phyloP scores from a whole-genome alignment of 2,888 invertebrate species.

The Epirrhoe alternata region DNA sequence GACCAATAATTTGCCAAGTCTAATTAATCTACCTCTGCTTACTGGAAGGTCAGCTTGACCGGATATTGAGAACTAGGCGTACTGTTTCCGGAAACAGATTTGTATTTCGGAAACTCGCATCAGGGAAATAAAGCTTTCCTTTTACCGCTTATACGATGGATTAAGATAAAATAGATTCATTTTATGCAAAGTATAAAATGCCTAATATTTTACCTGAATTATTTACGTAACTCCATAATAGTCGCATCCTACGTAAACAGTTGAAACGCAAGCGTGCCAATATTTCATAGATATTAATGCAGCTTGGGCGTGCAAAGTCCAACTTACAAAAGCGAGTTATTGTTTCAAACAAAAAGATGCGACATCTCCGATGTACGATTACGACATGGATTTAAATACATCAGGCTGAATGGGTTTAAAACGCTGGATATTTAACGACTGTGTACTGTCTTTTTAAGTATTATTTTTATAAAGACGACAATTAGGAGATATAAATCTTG shows the following conservation, averaged over 20 bases:
- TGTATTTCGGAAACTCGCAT: not conserved
- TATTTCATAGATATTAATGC: conserved; percentile 1
- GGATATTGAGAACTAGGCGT: conserved; percentile 19
- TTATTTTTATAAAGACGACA: conserved; percentile 45
- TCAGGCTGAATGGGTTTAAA: conserved; percentile 37
- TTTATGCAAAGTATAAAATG: not conserved
- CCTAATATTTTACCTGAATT: not conserved
- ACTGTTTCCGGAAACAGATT: conserved; percentile 10
- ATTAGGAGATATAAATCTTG: conserved; percentile 54
- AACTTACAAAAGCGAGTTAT: conserved; percentile 24
- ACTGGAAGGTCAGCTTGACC: conserved; percentile 34
- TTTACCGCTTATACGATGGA: not conserved
- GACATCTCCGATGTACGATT: conserved; percentile 27
- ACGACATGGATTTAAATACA: conserved; percentile 32
- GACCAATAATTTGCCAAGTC: conserved; percentile 29
- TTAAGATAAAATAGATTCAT: not conserved
- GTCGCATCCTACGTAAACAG: not conserved
- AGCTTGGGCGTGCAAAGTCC: conserved; percentile 4
- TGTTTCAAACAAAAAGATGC: conserved; percentile 31
- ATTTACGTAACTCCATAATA: not conserved
- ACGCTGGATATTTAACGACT: conserved; percentile 38
- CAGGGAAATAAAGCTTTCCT: conserved; percentile 3
- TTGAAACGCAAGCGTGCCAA: conserved; percentile 4
- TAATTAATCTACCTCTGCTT: conserved; percentile 32
- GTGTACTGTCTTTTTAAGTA: conserved; percentile 38